phyloP scores from a whole-genome alignment of 1,140 invertebrate genomes.

The Heliconius congener region DNA sequence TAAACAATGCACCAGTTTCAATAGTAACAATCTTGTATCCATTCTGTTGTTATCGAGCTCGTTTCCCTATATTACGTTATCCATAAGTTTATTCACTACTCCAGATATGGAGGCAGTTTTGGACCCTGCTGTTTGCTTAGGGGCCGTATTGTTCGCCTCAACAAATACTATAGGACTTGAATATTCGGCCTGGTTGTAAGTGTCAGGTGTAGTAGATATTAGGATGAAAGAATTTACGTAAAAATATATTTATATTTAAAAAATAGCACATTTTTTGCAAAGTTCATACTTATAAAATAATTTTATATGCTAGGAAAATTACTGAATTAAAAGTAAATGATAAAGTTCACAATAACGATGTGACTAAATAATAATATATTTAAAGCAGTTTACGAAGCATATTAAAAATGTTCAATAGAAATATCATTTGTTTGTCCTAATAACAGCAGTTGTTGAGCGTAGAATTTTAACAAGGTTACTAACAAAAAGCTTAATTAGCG shows the following conservation, averaged over 20 bases:
- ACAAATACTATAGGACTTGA: constrained; percentile 38
- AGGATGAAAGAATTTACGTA: not conserved
- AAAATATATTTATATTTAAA: not conserved
- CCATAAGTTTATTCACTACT: constrained; percentile 30
- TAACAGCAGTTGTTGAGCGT: constrained; percentile 34
- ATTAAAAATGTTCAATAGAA: not conserved
- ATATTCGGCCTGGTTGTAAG: constrained; percentile 40
- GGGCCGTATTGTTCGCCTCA: constrained; percentile 39
- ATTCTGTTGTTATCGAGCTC: constrained; percentile 24
- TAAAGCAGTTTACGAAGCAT: not conserved
- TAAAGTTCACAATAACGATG: no score
- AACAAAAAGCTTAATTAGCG: constrained; percentile 49
- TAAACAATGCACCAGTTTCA: not conserved
- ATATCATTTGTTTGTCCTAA: constrained; percentile 8
- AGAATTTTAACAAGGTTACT: constrained; percentile 47
- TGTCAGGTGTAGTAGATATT: constrained; percentile 35
- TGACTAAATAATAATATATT: not conserved
- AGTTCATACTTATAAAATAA: no score
- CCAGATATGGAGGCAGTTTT: constrained; percentile 38
- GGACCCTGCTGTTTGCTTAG: constrained; percentile 44
- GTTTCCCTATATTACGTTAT: constrained; percentile 14
- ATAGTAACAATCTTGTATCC: constrained; percentile 15
- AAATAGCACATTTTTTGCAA: no score
- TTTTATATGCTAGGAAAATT: no score
- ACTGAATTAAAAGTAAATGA: no score